phyloP scores from a whole-genome alignment of 2,113 vertebrate species.

The Phoxinus phoxinus region DNA sequence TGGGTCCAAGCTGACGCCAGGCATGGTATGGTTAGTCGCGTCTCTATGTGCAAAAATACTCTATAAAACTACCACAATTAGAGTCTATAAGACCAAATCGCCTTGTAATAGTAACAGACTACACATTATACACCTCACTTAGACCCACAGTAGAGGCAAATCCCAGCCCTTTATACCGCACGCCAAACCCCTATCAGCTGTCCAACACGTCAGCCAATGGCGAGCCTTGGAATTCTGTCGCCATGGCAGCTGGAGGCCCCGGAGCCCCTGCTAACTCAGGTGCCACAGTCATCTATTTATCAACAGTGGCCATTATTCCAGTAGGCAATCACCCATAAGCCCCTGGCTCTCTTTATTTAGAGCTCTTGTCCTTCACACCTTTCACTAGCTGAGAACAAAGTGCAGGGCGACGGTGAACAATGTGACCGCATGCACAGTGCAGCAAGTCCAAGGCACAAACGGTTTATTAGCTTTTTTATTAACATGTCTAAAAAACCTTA shows the following conservation, averaged over 20 bases:
- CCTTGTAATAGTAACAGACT: neutral
- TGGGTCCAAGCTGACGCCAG: conserved; percentile 77
- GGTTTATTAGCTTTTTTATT: neutral
- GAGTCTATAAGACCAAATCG: conserved; percentile 1
- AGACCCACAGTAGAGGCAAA: conserved; percentile 40
- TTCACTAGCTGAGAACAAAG: conserved; percentile 56
- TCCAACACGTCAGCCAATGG: conserved; percentile 69
- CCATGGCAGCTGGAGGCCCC: conserved; percentile 67
- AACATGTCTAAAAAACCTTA: too few species aligned
- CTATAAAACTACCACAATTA: neutral
- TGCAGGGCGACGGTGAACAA: neutral
- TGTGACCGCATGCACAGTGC: neutral
- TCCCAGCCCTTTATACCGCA: conserved; percentile 68
- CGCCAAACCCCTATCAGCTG: conserved; percentile 58
- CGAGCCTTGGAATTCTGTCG: conserved; percentile 64
- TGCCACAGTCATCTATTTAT: conserved; percentile 72
- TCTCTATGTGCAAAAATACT: neutral
- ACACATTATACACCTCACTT: neutral
- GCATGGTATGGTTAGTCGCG: conserved; percentile 75
- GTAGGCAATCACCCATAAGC: conserved; percentile 55
- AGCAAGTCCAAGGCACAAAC: conserved; percentile 13
- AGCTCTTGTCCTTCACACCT: conserved; percentile 75
- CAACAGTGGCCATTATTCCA: conserved; percentile 67
- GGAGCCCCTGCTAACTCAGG: conserved; percentile 66
- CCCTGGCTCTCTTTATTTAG: conserved; percentile 67